A percentile compares a stretch with the other conserved stretches of the same genome.
These are phyloP conservation scores for Euura lappo DNA, from an alignment of 1,140 invertebrate genomes.

Conservation along the genomic window DNA sequence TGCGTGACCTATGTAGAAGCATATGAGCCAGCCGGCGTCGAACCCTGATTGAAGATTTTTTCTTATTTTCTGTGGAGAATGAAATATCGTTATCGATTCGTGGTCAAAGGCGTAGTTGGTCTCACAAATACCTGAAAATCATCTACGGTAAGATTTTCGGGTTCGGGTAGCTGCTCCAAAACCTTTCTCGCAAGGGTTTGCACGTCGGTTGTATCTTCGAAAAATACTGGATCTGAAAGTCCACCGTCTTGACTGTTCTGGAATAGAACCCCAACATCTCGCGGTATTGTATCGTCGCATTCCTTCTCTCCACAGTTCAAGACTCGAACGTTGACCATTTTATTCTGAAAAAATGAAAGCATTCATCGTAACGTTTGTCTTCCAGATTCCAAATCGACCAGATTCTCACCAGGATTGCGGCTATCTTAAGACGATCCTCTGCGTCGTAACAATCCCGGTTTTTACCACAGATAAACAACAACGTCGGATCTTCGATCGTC, in stretches of 20 bases:
- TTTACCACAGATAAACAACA: conserved; percentile 59
- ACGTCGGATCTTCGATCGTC: conserved; percentile 41
- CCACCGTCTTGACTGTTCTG: conserved; percentile 24
- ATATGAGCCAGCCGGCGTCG: conserved; percentile 68
- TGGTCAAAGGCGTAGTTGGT: no score
- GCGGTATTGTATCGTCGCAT: conserved; percentile 29
- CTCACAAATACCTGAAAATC: conserved; percentile 57
- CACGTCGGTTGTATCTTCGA: conserved; percentile 47
- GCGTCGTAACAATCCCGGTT: conserved; percentile 62
- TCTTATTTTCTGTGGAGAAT: conserved; percentile 53
- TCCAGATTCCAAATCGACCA: background rate
- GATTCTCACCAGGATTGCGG: conserved; percentile 68
- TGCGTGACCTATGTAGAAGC: conserved; percentile 66
- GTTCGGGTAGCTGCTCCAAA: conserved; percentile 63
- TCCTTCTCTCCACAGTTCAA: conserved; percentile 30
- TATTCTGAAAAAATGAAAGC: conserved; percentile 30
- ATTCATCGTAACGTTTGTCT: background rate
- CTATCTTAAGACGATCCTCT: conserved; percentile 65
- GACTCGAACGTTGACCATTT: conserved; percentile 36
- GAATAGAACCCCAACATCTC: conserved; percentile 33
- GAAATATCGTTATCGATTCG: background rate
- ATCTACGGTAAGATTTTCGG: conserved; percentile 57
- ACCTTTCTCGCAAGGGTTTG: conserved; percentile 64
- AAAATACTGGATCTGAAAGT: conserved; percentile 30
- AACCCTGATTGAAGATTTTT: conserved; percentile 45